These are phyloP conservation scores for Hybos culiciformis DNA, from an alignment of 2,888 invertebrate species.

Conservation along the genomic window DNA sequence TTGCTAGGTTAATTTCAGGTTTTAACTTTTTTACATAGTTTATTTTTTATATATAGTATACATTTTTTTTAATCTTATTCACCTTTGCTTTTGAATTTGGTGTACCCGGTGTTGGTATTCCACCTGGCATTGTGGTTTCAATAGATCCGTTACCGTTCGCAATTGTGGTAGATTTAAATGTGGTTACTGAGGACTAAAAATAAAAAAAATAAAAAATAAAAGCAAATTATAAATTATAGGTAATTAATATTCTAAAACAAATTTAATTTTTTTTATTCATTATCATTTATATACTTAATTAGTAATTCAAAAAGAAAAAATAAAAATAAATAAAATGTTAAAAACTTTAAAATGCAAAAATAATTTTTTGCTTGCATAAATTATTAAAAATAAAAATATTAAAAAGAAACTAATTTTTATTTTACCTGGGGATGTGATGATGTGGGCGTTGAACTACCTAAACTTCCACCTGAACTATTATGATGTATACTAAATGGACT, in stretches of 20 bases:
- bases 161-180: slow-evolving; percentile 35
- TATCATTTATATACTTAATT: not conserved
- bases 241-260: not conserved
- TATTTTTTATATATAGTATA: too few species aligned
- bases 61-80: slow-evolving; percentile 16
- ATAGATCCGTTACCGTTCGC: slow-evolving; percentile 34
- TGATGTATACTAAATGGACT: slow-evolving; percentile 36
- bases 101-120: slow-evolving; percentile 59
- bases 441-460: slow-evolving; percentile 35
- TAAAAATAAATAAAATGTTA: not conserved
- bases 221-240: slow-evolving; percentile 1
- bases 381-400: not conserved
- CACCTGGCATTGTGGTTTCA: slow-evolving; percentile 51
- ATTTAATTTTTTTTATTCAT: too few species aligned
- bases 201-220: slow-evolving; percentile 1
- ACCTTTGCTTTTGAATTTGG: slow-evolving; percentile 73
- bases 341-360: not conserved
- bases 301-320: slow-evolving; percentile 4
- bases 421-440: slow-evolving; percentile 34
- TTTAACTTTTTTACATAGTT: too few species aligned
- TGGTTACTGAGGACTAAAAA: slow-evolving; percentile 32
- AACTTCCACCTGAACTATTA: slow-evolving; percentile 34
- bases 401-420: slow-evolving; percentile 4
- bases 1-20: too few species aligned
- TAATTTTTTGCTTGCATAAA: slow-evolving; percentile 1